Percentiles rank a stretch among this genome's conserved stretches.
These are phyloP conservation scores for Aeoliscus strigatus DNA, from an alignment of 2,797 vertebrate species.

Conservation along the genomic window DNA sequence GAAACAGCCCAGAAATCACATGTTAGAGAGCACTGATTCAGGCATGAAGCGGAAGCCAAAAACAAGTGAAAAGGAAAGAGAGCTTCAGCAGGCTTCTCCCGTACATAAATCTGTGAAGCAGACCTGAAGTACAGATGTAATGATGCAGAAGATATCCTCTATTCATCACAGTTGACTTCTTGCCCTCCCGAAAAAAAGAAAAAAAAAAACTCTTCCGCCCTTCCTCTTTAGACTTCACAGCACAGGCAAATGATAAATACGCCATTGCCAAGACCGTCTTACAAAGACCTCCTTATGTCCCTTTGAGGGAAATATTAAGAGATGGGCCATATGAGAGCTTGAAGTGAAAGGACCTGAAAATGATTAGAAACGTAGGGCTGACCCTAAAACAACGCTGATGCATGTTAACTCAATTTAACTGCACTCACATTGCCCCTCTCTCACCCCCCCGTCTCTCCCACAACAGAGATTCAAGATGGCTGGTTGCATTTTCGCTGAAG, in stretches of 20 bases:
- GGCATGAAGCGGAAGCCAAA: constrained; percentile 20
- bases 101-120: constrained; percentile 52
- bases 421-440: constrained; percentile 32
- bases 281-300: constrained; percentile 7
- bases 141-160: constrained; percentile 48
- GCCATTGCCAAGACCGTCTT: constrained; percentile 11
- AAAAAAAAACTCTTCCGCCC: constrained; percentile 1
- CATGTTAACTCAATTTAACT: constrained; percentile 58
- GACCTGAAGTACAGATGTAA: constrained; percentile 55
- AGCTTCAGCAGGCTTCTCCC: constrained; percentile 29
- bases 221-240: constrained; percentile 14
- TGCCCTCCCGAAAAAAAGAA: constrained; percentile 18
- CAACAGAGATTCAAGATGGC: constrained; percentile 46
- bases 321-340: constrained; percentile 21
- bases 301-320: constrained; percentile 9
- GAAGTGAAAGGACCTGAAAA: constrained; percentile 26
- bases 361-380: constrained; percentile 30
- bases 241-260: constrained; percentile 13
- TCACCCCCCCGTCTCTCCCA: too few species aligned
- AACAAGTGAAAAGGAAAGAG: constrained; percentile 21
- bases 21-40: constrained; percentile 29
- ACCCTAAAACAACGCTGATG: constrained; percentile 45
- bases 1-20: constrained; percentile 32
- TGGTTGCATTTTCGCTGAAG: constrained; percentile 51
- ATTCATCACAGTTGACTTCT: constrained; percentile 44